phyloP scores from a whole-genome alignment of 1,140 invertebrate species.

The Euura saliciscinereae region DNA sequence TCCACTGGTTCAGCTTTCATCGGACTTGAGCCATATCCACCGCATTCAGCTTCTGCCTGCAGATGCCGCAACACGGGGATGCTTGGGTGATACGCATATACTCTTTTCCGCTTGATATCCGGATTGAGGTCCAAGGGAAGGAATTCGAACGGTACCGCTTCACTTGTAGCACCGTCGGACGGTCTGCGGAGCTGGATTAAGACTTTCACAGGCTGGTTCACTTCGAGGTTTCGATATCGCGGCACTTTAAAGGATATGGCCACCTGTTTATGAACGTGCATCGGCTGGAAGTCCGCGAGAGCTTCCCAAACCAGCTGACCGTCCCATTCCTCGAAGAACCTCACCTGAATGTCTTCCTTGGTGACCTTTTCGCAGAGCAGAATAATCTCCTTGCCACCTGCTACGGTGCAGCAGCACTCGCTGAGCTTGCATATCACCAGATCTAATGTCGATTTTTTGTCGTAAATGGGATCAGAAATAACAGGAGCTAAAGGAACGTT shows the following conservation, averaged over 20 bases:
- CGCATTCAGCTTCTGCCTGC: conserved; percentile 60
- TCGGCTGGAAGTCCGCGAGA: conserved; percentile 82
- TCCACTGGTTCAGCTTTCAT: conserved; percentile 44
- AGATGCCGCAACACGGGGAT: conserved; percentile 60
- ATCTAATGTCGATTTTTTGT: conserved; percentile 70
- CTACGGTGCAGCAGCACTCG: conserved; percentile 80
- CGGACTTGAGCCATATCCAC: conserved; percentile 61
- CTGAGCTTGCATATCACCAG: conserved; percentile 84
- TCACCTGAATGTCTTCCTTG: conserved; percentile 89
- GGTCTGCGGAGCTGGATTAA: conserved; percentile 79
- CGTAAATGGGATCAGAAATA: conserved; percentile 87
- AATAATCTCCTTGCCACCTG: conserved; percentile 88
- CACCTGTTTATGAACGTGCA: conserved; percentile 90
- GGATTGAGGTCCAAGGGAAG: conserved; percentile 60
- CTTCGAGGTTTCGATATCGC: conserved; percentile 68
- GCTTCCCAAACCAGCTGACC: conserved; percentile 83
- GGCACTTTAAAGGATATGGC: conserved; percentile 83
- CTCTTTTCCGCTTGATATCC: conserved; percentile 64
- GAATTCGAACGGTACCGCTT: conserved; percentile 78
- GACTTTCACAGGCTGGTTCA: conserved; percentile 72
- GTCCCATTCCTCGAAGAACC: conserved; percentile 86
- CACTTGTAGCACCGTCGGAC: conserved; percentile 80
- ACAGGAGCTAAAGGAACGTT: conserved; percentile 77
- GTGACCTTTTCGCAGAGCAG: conserved; percentile 91
- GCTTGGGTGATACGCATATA: conserved; percentile 62